phyloP scores from a whole-genome alignment of 2,888 invertebrate species.

The Hesperia comma region DNA sequence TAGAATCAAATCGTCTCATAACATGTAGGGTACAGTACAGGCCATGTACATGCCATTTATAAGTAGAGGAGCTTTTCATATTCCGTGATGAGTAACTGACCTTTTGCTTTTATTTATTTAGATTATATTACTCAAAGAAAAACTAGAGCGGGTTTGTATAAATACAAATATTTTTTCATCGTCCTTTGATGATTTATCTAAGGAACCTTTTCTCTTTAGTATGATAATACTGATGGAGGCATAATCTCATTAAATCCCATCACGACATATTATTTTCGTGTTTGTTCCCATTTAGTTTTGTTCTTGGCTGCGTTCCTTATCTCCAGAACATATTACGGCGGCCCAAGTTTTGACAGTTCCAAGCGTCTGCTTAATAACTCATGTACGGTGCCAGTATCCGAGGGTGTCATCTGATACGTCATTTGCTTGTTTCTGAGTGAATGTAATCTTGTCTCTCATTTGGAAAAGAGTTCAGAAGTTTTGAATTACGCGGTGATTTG shows the following conservation, averaged over 20 bases:
- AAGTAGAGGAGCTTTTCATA: too few species aligned
- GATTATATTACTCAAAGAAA: too few species aligned
- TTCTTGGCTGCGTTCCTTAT: conserved; percentile 25
- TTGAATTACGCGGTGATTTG: not conserved
- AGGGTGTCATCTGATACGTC: conserved; percentile 1
- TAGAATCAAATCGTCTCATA: too few species aligned
- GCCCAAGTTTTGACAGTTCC: conserved; percentile 33
- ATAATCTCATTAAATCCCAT: not conserved
- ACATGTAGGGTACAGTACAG: too few species aligned
- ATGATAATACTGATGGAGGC: not conserved
- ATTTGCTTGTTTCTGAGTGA: not conserved
- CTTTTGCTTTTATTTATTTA: too few species aligned
- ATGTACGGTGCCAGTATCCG: conserved; percentile 7
- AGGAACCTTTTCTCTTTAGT: not conserved
- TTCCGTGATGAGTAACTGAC: too few species aligned
- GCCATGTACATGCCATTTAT: too few species aligned
- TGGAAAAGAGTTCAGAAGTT: not conserved
- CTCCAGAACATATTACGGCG: conserved; percentile 31
- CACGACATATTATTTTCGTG: conserved; percentile 5
- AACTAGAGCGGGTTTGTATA: too few species aligned
- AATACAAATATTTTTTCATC: too few species aligned
- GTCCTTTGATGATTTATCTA: too few species aligned
- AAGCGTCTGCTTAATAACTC: conserved; percentile 33
- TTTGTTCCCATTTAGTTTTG: conserved; percentile 11
- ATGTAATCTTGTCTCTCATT: conserved; percentile 12